phyloP scores from a whole-genome alignment of 2,113 vertebrate species.

The Tachycineta bicolor region DNA sequence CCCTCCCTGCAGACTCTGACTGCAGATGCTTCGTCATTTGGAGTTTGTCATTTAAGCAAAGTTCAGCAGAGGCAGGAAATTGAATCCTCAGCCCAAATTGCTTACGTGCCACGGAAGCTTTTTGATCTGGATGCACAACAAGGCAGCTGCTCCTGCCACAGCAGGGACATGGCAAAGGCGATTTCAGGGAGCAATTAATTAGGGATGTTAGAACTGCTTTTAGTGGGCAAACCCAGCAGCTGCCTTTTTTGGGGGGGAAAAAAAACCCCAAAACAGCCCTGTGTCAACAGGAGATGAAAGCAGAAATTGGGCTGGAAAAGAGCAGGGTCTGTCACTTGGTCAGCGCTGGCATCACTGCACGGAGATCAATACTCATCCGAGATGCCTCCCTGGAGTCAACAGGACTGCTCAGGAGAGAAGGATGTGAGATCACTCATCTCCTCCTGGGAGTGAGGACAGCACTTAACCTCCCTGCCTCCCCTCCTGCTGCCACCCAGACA shows the following conservation, averaged over 20 bases:
- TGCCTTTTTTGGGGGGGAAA: not conserved
- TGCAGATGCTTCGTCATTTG: conserved; percentile 17
- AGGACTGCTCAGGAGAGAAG: not conserved
- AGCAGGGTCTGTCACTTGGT: not conserved
- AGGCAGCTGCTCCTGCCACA: not conserved
- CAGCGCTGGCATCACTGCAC: not conserved
- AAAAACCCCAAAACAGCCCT: too few species aligned
- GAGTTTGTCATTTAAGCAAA: conserved; percentile 4
- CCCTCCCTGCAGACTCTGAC: not conserved
- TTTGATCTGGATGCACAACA: not conserved
- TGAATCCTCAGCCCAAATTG: conserved; percentile 6
- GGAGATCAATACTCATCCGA: not conserved
- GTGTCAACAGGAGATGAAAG: not conserved
- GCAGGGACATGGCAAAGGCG: not conserved
- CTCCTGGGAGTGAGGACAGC: not conserved
- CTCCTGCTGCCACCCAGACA: not conserved
- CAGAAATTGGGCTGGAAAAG: not conserved
- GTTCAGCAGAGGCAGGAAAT: conserved; percentile 64
- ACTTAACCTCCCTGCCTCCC: conserved; percentile 11
- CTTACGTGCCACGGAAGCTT: not conserved
- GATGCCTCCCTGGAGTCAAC: not conserved
- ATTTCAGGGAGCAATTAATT: not conserved
- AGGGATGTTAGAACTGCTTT: not conserved
- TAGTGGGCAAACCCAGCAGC: not conserved
- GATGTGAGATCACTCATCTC: not conserved